Percentiles rank a stretch among this genome's conserved stretches.
phyloP scores from a whole-genome alignment of 2,113 vertebrate species.

The Gnathonemus longibarbis region DNA sequence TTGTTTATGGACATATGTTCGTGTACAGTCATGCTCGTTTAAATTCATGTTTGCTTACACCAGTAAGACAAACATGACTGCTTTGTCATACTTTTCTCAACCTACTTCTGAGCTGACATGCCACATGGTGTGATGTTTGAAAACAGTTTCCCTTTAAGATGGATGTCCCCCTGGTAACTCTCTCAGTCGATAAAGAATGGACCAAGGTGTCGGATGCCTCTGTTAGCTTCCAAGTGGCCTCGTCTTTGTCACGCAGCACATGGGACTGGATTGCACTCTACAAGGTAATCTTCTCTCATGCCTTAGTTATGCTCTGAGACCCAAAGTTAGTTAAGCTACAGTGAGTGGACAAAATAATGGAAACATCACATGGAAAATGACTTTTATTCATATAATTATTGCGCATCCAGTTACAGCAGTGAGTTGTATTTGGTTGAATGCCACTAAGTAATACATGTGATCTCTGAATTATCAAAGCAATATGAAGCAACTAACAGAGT shows the following conservation, averaged over 20 bases:
- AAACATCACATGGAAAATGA: background rate
- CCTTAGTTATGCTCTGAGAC: background rate
- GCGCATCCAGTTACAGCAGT: background rate
- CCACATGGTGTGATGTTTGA: background rate
- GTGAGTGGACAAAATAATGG: background rate
- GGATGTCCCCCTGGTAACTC: conserved; percentile 68
- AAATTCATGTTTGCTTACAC: background rate
- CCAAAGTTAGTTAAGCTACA: background rate
- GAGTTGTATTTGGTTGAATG: background rate
- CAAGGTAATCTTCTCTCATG: conserved; percentile 60
- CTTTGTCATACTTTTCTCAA: background rate
- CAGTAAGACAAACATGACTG: background rate
- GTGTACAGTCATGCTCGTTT: background rate
- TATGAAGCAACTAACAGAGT: background rate
- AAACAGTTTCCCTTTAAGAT: conserved; percentile 80
- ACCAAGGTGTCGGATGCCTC: conserved; percentile 74
- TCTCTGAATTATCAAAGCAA: background rate
- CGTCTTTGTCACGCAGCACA: conserved; percentile 79
- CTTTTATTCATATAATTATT: background rate
- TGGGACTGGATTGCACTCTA: conserved; percentile 99
- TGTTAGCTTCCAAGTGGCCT: conserved; percentile 70
- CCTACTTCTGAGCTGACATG: background rate
- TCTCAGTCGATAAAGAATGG: conserved; percentile 85
- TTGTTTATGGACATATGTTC: background rate
- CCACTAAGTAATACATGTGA: background rate